Evolutionary conservation across 2,888 invertebrate species (phyloP), one percentile per base, ranked within the genome.

Genomic region (Apantesis nais): DNA sequence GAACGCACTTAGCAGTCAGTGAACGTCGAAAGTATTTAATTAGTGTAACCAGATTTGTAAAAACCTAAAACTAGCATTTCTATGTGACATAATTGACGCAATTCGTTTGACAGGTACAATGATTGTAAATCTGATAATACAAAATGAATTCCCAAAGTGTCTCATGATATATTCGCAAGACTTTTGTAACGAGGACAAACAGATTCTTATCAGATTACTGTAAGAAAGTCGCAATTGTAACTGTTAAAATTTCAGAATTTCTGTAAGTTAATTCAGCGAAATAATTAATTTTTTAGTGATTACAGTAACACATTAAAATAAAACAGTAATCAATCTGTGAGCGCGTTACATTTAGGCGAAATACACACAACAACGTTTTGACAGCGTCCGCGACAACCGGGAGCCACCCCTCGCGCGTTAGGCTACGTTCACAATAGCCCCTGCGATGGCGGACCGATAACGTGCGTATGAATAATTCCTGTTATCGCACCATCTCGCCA

Each of bases 391-490:
- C 92, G 92, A 90, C 93, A 89, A 89, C 88, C 90, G 86, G 92
- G 88, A 92, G 91, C 93, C 93, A 92, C 94, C 94, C 94, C 93
- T 93, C 92, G 89, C 88, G 88, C 90, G 89, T 91, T 91, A 90
- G 90, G 88, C 90, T 87, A 86, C 85, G 92, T 89, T 89, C 90
- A 93, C 93, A 94, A 94, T 93, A 89, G 92, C 93, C 88, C 90
- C 86, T 66, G 90, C 92, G 95, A 94, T 94, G 93, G 93, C 92
- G 90, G 90, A 82, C 90, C 92, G 95, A 95, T 95, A 95, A 92
- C 91, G 90, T 86, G 90, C 90, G 93, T 94, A 94, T 94, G 95
- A 94, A 95, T 95, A 95, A 95, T 94, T 94, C 92, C 91, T 91
- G 89, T 92, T 94, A 95, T 95, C 95, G 93, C 91, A 79, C 91